Evolutionary conservation across 2,113 vertebrate genomes (phyloP), one percentile per base, ranked within the genome.

Genomic region (Burhinus bistriatus): DNA sequence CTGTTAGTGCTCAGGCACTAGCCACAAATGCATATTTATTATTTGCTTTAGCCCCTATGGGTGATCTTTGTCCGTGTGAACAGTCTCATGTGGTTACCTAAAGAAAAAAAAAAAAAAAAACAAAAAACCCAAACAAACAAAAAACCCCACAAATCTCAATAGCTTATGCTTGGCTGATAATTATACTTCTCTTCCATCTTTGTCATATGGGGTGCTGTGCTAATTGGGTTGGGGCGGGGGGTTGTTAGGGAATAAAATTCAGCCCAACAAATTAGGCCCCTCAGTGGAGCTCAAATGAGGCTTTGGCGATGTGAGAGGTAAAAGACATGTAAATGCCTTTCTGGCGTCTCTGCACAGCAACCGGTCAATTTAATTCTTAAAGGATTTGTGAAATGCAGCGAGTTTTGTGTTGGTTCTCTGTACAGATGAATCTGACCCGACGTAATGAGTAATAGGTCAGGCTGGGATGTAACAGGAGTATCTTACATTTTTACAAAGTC

Each of bases 311-410:
- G 72, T 12, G 70, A 95, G 90, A 59, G 27, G 91, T 76, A 40
- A 87, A 22, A 76, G 62, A 45, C 68, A 38, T 11, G 62, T 42
- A 83, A 96, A 82, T 91, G 62, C 78, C 75, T 84, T 89, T 84
- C 89, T 49, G 65, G 78, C 86, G 73, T 19, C 85, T 66, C 69
- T 76, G 89, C 86, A 72, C 95, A 93, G 92, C 84, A 85, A 93
- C 42, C 0, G 9, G 51, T 51, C 84, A 32, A 61, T 85, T 54
- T 87, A 84, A 77, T 85, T 72, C 83, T 87, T 65, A 87, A 42
- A 69, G 78, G 73, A 62, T 79, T 85, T 95, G 75, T 83, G 58
- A 69, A 87, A 36, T 6, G 47, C 34, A 14, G 25, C 23, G 9
- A 68, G 44, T 17, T 68, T 77, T 15, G 27, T 34, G 22, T 12